Base-by-base conservation (phyloP, 2,113 vertebrate genomes). In the Menura novaehollandiae region DNA sequence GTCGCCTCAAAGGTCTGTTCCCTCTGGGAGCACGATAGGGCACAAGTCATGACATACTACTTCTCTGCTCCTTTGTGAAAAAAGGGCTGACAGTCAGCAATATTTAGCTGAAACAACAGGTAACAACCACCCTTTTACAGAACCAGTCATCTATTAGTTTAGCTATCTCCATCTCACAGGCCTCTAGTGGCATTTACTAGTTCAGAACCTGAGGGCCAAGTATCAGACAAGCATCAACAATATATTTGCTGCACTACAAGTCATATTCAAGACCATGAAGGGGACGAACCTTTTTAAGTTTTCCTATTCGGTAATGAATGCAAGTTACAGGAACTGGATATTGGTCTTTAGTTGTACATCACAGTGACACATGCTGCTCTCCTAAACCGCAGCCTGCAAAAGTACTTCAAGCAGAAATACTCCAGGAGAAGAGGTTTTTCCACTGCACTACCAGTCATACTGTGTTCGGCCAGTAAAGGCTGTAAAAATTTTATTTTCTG, bases 291-390 rank as follows among this genome's bases (percentile, higher is more conserved):
- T 21, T 55, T 39, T 9, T 1, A 60, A 41, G 14, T 43, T 59
- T n/a, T 58, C 27, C 75, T 7, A 0, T 6, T 63, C 37, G 10
- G 37, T 15, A 46, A 33, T 0, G 35, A 75, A 39, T 0, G 2
- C 4, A 12, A 71, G 52, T 9, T 6, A 28, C 47, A 59, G 41
- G 68, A 60, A 24, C 0, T 0, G 3, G 23, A 15, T 10, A 18
- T 1, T 17, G 6, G 35, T 1, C 47, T 75, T 39, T 3, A 56
- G 22, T 3, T 33, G 46, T 1, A 9, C 27, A n/a, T 26, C 24
- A 3, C 8, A 4, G 41, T 13, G 20, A 17, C 0, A 5, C 30
- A 15, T 4, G 2, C 19, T 12, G 47, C n/a, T 33, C 37, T 67
- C 33, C 89, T 37, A 19, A 56, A 44, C 22, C 4, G 0, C 74